Evolutionary conservation across 2,888 invertebrate species (phyloP).

Genomic region (Muscina levida): DNA sequence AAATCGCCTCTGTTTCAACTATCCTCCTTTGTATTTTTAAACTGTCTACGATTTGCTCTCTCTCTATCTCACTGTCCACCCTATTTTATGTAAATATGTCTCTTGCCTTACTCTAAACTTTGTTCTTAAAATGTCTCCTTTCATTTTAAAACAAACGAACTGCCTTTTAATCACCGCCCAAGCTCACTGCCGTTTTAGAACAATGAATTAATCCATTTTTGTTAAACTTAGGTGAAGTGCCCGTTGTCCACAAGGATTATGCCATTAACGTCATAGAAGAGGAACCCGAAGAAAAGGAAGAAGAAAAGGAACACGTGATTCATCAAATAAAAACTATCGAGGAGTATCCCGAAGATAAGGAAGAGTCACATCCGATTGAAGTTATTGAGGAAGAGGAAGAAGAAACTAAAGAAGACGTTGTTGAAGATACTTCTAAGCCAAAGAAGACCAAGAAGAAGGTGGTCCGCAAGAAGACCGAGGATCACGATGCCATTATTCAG

Average conservation of each 20-base stretch:
- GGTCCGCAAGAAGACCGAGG: constrained; percentile 76
- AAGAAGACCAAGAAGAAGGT: constrained; percentile 75
- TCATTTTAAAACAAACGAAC: constrained; percentile 66
- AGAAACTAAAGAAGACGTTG: constrained; percentile 58
- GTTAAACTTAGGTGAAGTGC: constrained; percentile 72
- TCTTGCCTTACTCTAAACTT: constrained; percentile 59
- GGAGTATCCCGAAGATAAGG: constrained; percentile 70
- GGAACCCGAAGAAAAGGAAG: constrained; percentile 75
- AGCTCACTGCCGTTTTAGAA: constrained; percentile 28
- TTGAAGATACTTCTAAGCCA: constrained; percentile 70
- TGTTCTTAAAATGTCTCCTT: constrained; percentile 31
- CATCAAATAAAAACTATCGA: constrained; percentile 74
- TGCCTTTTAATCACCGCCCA: constrained; percentile 37
- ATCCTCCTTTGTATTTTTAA: constrained; percentile 31
- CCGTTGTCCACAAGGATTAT: constrained; percentile 77
- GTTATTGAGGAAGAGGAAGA: constrained; percentile 73
- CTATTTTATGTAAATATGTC: constrained; percentile 64
- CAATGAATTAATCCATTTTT: neutral
- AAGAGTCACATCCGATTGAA: constrained; percentile 74
- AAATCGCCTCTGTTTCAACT: constrained; percentile 23
- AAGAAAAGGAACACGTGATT: constrained; percentile 75
- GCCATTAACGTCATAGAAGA: constrained; percentile 79
- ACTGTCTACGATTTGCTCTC: constrained; percentile 5
- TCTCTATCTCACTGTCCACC: constrained; percentile 26
- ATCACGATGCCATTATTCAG: constrained; percentile 77